Conservation (phyloP, 2,113 vertebrate species). For the Bucco capensis region DNA sequence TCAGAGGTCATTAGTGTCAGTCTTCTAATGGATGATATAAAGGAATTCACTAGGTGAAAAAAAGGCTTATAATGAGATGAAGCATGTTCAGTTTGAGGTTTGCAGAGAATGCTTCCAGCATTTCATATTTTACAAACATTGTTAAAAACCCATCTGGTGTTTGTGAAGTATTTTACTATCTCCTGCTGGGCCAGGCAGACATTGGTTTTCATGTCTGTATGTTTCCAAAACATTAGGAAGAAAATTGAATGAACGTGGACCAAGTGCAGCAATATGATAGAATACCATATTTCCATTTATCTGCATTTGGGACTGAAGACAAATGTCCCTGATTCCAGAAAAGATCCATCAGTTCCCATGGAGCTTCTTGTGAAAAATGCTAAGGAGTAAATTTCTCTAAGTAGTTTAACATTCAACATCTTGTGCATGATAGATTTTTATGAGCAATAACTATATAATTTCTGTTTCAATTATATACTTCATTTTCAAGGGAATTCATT, state of each 20-base stretch:
- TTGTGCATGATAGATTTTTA: conserved; percentile 35
- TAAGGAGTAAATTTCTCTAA: conserved; percentile 60
- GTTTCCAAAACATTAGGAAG: conserved; percentile 71
- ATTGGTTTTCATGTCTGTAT: conserved; percentile 68
- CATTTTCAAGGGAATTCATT: conserved; percentile 41
- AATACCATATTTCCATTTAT: conserved; percentile 65
- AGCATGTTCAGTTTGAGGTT: conserved; percentile 57
- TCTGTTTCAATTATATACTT: conserved; percentile 60
- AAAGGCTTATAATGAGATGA: conserved; percentile 43
- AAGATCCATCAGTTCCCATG: conserved; percentile 58
- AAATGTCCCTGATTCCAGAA: conserved; percentile 59
- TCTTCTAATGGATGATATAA: conserved; percentile 21
- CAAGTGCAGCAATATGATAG: conserved; percentile 59
- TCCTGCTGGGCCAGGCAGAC: conserved; percentile 74
- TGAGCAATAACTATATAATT: conserved; percentile 56
- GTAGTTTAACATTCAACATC: conserved; percentile 56
- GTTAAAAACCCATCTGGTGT: conserved; percentile 75
- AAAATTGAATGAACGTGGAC: conserved; percentile 62
- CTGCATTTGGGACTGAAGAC: conserved; percentile 51
- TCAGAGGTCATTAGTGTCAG: neutral
- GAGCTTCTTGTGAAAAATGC: conserved; percentile 57
- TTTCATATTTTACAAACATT: conserved; percentile 69
- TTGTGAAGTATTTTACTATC: conserved; percentile 74
- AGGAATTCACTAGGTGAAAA: conserved; percentile 39
- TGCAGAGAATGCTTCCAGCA: conserved; percentile 52